Conservation (phyloP, 1,140 invertebrate species). For the Drosophila micromelanica region DNA sequence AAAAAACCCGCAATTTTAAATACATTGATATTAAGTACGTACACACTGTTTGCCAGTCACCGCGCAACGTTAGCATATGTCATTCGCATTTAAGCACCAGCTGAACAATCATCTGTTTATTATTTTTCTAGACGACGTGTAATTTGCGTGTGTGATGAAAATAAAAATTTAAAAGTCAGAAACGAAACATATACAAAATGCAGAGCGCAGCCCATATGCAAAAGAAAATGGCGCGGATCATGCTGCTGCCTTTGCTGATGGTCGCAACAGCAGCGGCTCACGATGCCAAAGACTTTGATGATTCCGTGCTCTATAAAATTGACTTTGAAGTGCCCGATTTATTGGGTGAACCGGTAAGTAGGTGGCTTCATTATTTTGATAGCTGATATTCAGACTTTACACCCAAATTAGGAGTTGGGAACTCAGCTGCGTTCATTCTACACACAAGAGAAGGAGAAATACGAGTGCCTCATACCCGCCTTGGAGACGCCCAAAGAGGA, state of each 20-base stretch:
- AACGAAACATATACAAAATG: constrained; percentile 16
- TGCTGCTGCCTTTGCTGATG: constrained; percentile 38
- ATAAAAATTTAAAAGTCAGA: constrained; percentile 20
- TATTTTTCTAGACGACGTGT: constrained; percentile 67
- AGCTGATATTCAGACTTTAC: neutral
- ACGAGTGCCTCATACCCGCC: constrained; percentile 91
- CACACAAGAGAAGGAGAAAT: constrained; percentile 89
- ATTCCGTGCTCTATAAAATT: constrained; percentile 92
- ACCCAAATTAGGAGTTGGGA: constrained; percentile 84
- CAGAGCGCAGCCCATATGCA: neutral
- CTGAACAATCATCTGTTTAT: constrained; percentile 44
- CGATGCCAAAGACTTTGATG: constrained; percentile 91
- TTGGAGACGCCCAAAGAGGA: constrained; percentile 86
- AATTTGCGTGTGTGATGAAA: constrained; percentile 40
- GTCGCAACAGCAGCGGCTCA: constrained; percentile 49
- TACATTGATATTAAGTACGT: neutral
- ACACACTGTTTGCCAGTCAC: constrained; percentile 21
- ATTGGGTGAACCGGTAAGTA: constrained; percentile 57
- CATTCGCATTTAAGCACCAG: constrained; percentile 10
- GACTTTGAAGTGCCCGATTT: constrained; percentile 89
- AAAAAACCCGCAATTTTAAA: neutral
- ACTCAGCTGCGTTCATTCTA: constrained; percentile 86
- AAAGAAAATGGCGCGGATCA: neutral
- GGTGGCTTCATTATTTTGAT: neutral
- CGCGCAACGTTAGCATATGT: neutral